Percentiles rank a stretch among this genome's conserved stretches.
phyloP scores from a whole-genome alignment of 2,797 vertebrate species.

The Acanthurus lineatus region DNA sequence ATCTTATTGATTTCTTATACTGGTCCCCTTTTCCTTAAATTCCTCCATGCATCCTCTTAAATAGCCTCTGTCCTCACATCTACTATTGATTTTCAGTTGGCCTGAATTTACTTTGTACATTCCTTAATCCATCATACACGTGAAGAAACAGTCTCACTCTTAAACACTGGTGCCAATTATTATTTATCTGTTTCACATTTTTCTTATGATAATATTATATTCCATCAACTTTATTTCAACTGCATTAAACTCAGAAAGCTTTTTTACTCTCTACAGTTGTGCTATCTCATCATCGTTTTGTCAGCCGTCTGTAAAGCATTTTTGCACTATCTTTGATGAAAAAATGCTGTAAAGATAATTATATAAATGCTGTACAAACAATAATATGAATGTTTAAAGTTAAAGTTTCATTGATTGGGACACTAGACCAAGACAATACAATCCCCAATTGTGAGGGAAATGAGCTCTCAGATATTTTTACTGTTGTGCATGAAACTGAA shows the following conservation, averaged over 20 bases:
- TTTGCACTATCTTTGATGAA: not conserved
- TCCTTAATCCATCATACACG: not conserved
- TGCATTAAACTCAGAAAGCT: not conserved
- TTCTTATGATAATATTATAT: not conserved
- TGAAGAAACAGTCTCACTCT: not conserved
- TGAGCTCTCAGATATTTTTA: no score
- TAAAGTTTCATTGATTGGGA: no score
- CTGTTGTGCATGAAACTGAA: not conserved
- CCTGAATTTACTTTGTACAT: not conserved
- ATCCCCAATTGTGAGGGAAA: not conserved
- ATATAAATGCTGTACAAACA: not conserved
- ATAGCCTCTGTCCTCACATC: constrained; percentile 1
- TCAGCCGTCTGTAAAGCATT: not conserved
- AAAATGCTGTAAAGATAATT: no score
- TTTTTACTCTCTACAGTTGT: not conserved
- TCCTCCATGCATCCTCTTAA: not conserved
- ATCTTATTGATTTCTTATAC: constrained; percentile 21
- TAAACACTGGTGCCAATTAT: not conserved
- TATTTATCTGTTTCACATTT: not conserved
- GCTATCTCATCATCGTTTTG: not conserved
- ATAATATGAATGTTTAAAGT: not conserved
- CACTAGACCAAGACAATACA: not conserved
- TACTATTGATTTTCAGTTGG: constrained; percentile 5
- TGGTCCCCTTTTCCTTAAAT: not conserved
- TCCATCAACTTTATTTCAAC: not conserved